Percentiles rank a stretch among this genome's conserved stretches.
Conservation (phyloP, 1,140 invertebrate genomes). For the Drosophila nannoptera region DNA sequence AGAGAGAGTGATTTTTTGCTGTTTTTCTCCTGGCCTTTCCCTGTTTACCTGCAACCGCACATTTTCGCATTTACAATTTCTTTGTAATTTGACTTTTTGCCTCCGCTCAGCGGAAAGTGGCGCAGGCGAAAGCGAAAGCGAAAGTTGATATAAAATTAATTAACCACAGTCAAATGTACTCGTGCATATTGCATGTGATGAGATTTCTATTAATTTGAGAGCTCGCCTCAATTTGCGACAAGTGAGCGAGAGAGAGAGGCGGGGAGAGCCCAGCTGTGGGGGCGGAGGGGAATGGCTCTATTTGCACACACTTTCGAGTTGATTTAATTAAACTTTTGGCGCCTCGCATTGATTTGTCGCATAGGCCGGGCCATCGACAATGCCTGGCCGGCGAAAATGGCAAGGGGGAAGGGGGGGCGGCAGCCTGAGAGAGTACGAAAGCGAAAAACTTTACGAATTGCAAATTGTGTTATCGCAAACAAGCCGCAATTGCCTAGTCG, state of each 20-base stretch:
- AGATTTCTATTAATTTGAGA: slow-evolving; percentile 36
- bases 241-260: slow-evolving; percentile 12
- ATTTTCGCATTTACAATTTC: slow-evolving; percentile 27
- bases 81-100: slow-evolving; percentile 31
- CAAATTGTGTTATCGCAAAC: slow-evolving; percentile 59
- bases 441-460: slow-evolving; percentile 45
- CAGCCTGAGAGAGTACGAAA: too few species aligned
- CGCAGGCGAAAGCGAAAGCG: slow-evolving; percentile 12
- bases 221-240: background rate
- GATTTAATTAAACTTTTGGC: slow-evolving; percentile 41
- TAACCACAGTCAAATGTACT: slow-evolving; percentile 34
- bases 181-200: slow-evolving; percentile 28
- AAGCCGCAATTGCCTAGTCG: slow-evolving; percentile 42
- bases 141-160: slow-evolving; percentile 45
- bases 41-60: slow-evolving; percentile 7
- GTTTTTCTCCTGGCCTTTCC: background rate
- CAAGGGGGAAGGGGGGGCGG: too few species aligned
- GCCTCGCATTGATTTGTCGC: slow-evolving; percentile 18
- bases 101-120: background rate
- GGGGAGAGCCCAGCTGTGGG: too few species aligned
- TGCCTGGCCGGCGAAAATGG: background rate
- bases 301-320: slow-evolving; percentile 6
- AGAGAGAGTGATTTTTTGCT: background rate
- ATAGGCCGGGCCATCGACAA: background rate
- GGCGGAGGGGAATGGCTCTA: background rate